Conservation (phyloP, 2,888 invertebrate genomes). For the Tridacna gigas region DNA sequence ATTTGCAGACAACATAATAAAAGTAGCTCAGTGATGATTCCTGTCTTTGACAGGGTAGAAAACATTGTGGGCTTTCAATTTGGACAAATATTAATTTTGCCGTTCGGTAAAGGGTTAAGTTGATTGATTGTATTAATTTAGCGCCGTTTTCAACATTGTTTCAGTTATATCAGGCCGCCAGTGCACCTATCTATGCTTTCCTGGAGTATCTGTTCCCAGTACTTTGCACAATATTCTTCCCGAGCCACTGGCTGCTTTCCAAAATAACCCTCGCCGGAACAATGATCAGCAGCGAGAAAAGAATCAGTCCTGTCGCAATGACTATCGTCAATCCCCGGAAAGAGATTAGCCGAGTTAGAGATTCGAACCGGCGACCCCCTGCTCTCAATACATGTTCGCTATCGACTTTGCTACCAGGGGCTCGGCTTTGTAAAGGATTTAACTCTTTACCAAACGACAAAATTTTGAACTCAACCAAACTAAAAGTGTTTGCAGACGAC, state of each 20-base stretch:
- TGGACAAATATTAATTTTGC: too few species aligned
- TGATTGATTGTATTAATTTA: not conserved
- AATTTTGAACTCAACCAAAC: too few species aligned
- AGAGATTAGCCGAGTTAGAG: not conserved
- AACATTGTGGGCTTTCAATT: too few species aligned
- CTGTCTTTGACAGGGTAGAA: too few species aligned
- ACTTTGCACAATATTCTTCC: not conserved
- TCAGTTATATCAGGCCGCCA: not conserved
- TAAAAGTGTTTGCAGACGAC: too few species aligned
- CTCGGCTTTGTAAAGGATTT: too few species aligned
- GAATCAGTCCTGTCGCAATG: too few species aligned
- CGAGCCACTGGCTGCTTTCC: not conserved
- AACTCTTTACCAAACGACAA: too few species aligned
- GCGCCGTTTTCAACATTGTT: not conserved
- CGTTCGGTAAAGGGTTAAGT: too few species aligned
- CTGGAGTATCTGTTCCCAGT: not conserved
- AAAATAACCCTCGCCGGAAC: not conserved
- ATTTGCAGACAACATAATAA: too few species aligned
- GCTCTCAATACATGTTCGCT: not conserved
- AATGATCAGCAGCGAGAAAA: not conserved
- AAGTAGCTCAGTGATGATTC: too few species aligned
- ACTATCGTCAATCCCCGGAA: not conserved
- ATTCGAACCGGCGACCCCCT: not conserved
- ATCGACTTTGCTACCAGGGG: too few species aligned
- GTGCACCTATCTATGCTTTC: not conserved